Base-by-base conservation (phyloP, 2,888 invertebrate genomes). In the Chirona hameri region DNA sequence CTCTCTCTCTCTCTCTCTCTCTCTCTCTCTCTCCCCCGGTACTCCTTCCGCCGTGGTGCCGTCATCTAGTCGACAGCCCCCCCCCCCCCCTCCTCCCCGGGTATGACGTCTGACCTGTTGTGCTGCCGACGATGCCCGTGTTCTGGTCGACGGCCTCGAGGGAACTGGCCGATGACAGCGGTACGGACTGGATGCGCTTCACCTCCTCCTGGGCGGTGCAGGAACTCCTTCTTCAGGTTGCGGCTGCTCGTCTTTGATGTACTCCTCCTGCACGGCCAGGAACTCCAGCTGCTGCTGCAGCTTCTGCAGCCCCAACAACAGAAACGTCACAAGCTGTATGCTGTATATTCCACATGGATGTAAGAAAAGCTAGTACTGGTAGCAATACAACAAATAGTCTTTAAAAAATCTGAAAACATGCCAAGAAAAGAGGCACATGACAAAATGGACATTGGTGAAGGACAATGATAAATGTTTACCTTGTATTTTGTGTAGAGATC, bases 121-220 rank as follows among this genome's bases (percentile, higher is more conserved):
- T 99, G 81, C 98, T 98, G 81, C 99, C 98, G 84, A 99, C 99
- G 89, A 99, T 99, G 84, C 99, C 99, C 85, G 98, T 98, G 87
- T 99, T 98, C 88, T 98, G 99, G 89, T 99, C 99, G 65, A 99
- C 98, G 84, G 99, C 99, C 90, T 99, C 99, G 85, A 99, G 90
- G 90, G 89, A 99, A 99, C 89, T 99, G 99, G 1, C 99, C 99
- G 88, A 99, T 99, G 0, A 99, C 82, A 99, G 90, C 1, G 99
- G 99, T 39, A 99, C 99, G 84, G 98, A 98, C 88, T 99, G 99
- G 87, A 99, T 99, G 79, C 99, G 92, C 88, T 99, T 99, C 0
- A 99, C 99, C 83, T 85, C 84, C 86, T 91, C 91, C 86, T 99
- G 99, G 0, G 99, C 99, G 89, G 89, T 99, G 99, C 2, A 99